These are phyloP conservation scores for Rousettus leschenaultii DNA, from an alignment of 2,113 vertebrate species.

Conservation along the genomic window DNA sequence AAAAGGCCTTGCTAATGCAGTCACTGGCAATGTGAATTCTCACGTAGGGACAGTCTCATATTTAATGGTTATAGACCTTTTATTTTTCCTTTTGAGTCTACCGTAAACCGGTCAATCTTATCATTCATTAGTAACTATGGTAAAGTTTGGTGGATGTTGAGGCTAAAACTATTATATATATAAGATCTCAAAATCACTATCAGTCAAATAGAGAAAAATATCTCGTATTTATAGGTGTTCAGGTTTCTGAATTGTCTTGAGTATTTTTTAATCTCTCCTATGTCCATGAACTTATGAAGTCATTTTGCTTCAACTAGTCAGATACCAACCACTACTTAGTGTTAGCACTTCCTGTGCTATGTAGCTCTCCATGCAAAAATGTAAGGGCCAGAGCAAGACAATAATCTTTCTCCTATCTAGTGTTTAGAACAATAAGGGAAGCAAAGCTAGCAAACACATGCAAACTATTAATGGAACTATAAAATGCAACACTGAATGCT, in stretches of 20 bases:
- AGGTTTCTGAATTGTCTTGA: conserved; percentile 1
- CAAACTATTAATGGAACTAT: conserved; percentile 7
- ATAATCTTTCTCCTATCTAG: not conserved
- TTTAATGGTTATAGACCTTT: not conserved
- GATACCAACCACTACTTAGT: not conserved
- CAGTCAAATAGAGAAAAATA: not conserved
- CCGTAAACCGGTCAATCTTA: not conserved
- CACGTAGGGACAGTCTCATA: not conserved
- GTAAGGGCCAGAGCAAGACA: not conserved
- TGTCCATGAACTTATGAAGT: not conserved
- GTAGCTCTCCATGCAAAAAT: not conserved
- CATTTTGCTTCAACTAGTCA: not conserved
- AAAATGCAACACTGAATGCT: not conserved
- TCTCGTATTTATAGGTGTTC: not conserved
- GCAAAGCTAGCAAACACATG: not conserved
- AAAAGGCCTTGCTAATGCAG: not conserved
- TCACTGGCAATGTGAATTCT: conserved; percentile 4
- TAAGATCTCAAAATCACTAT: not conserved
- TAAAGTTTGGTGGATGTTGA: not conserved
- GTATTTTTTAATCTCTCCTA: not conserved
- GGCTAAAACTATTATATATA: not conserved
- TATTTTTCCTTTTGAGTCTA: conserved; percentile 20
- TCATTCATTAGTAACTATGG: conserved; percentile 14
- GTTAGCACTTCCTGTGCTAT: not conserved
- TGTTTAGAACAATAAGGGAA: not conserved